Base-by-base conservation (phyloP, 1,140 invertebrate genomes). In the Amphibalanus amphitrite region DNA sequence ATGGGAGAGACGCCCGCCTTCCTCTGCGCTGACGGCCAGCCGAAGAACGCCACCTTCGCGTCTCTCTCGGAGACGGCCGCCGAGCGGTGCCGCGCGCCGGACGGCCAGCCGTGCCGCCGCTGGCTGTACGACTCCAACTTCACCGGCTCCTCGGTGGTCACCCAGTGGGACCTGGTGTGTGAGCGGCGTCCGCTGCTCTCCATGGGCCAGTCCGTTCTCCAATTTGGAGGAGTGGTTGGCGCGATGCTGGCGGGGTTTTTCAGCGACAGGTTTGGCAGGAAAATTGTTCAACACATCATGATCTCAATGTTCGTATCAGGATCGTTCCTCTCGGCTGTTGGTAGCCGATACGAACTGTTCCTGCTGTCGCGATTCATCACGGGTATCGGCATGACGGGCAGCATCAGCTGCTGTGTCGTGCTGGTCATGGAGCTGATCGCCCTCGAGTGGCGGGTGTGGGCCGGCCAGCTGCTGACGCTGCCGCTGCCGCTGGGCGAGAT, bases 151-250 rank as follows among this genome's bases (percentile, higher is more conserved):
- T n/a, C 64, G 3, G 64, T 65, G 64, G 64, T 47, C 23, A 64
- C 20, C 15, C 73, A 76, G 75, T 76, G 74, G 74, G 71, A 74
- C 28, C 64, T 76, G 69, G 75, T 76, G 28, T 76, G 75, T n/a
- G 17, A 28, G 0, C 64, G 47, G 17, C 72, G 70, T 38, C 71
- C 69, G 64, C 70, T 74, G 3, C 69, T 69, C 69, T 74, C 75
- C 0, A 28, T 71, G 0, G 69, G 74, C 3, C 75, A 76, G 65
- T 72, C 72, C 6, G 71, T 68, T 0, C 75, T 70, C 69, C 75
- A 75, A 74, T 73, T 33, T 0, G 75, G 75, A 0, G 73, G 75
- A 23, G 25, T 76, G 29, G n/a, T 72, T 0, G 75, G 75, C 6
- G 71, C 73, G 1, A 3, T 75, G 10, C 20, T 74, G 15, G 69